phyloP scores from a whole-genome alignment of 1,140 invertebrate species.

The Oncopeltus fasciatus region DNA sequence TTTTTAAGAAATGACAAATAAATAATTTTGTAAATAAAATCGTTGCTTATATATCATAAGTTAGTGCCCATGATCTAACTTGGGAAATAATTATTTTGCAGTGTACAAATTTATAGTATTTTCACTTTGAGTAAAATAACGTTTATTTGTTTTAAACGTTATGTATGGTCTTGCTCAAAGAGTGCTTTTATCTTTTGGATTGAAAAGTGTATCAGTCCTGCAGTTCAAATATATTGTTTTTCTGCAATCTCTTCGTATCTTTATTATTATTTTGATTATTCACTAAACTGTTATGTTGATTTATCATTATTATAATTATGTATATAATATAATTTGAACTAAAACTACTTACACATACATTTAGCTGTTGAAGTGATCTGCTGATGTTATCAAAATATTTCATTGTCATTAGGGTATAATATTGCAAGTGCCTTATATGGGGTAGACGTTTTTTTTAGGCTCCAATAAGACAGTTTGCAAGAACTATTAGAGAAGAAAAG shows the following conservation, averaged over 20 bases:
- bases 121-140: background rate
- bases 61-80: constrained; percentile 14
- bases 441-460: constrained; percentile 16
- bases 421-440: constrained; percentile 20
- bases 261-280: background rate
- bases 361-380: constrained; percentile 4
- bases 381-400: background rate
- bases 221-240: background rate
- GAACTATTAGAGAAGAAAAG: constrained; percentile 3
- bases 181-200: background rate
- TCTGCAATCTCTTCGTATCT: background rate
- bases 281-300: too few relatives aligned
- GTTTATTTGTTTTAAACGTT: background rate
- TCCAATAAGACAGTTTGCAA: constrained; percentile 20
- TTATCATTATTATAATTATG: background rate
- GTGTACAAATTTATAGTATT: constrained; percentile 5
- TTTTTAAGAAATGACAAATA: constrained; percentile 8
- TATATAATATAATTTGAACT: constrained; percentile 8
- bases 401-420: constrained; percentile 1
- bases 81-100: constrained; percentile 15
- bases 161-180: constrained; percentile 1
- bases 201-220: background rate
- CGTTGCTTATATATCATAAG: constrained; percentile 4
- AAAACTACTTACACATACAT: constrained; percentile 6
- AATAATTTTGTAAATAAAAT: constrained; percentile 5